Conservation (phyloP, 1,140 invertebrate species). For the Drosophila varians region DNA sequence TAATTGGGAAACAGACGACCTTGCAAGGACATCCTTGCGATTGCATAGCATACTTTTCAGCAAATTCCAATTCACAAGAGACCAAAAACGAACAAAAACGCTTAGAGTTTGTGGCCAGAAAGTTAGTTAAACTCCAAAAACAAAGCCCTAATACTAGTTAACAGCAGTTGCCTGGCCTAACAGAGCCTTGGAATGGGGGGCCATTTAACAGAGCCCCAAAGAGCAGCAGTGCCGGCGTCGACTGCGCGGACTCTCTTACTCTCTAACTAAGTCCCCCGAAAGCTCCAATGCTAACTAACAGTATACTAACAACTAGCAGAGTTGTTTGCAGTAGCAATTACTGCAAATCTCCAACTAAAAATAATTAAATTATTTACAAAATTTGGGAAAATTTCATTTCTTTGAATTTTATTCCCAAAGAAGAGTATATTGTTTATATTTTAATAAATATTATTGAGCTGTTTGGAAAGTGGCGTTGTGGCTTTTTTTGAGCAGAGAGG, state of each 20-base stretch:
- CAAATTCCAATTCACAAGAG: too few relatives aligned
- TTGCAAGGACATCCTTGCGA: too few relatives aligned
- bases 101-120: too few relatives aligned
- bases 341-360: not conserved
- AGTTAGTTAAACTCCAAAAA: not conserved
- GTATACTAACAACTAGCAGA: not conserved
- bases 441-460: not conserved
- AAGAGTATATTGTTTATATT: not conserved
- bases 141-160: not conserved
- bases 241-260: constrained; percentile 4
- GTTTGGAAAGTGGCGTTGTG: not conserved
- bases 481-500: not conserved
- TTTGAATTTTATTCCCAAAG: not conserved
- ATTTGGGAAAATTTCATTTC: not conserved
- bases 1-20: too few relatives aligned
- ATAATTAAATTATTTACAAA: not conserved
- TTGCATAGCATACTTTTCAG: too few relatives aligned
- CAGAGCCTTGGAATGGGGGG: constrained; percentile 19
- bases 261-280: not conserved
- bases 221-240: constrained; percentile 25
- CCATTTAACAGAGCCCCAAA: constrained; percentile 35
- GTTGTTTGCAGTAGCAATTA: too few relatives aligned
- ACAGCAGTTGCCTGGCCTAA: not conserved
- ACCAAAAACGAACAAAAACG: too few relatives aligned
- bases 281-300: not conserved